Percentiles rank a stretch among this genome's conserved stretches.
These are phyloP conservation scores for Holcopasites calliopsidis DNA, from an alignment of 1,140 invertebrate species.

Conservation along the genomic window DNA sequence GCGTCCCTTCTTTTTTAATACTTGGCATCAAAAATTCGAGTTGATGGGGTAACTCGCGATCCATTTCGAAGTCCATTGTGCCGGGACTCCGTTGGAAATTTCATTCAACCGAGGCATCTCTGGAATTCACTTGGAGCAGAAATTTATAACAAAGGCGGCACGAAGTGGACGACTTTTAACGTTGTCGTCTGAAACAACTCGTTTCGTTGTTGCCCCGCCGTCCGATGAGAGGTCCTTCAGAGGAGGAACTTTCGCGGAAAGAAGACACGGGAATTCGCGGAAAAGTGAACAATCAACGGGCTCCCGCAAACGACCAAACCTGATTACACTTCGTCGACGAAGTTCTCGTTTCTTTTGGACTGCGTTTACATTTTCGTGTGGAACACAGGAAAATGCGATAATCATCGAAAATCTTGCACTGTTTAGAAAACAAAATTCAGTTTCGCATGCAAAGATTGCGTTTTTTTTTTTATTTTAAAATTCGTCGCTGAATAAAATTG, in stretches of 20 bases:
- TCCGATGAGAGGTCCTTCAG: neutral
- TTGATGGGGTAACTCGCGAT: neutral
- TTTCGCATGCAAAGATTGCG: too few species aligned
- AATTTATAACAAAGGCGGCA: constrained; percentile 20
- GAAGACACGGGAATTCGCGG: neutral
- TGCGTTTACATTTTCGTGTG: constrained; percentile 1
- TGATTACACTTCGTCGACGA: constrained; percentile 13
- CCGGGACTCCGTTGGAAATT: neutral
- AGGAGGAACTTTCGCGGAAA: neutral
- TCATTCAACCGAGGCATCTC: neutral
- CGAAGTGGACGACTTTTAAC: constrained; percentile 18
- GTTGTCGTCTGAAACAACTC: neutral
- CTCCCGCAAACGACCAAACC: constrained; percentile 10
- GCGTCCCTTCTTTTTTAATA: neutral
- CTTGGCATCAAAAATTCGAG: constrained; percentile 20
- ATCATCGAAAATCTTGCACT: neutral
- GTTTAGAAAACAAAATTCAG: neutral
- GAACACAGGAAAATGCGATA: neutral
- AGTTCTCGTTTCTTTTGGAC: constrained; percentile 13
- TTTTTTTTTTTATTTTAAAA: neutral
- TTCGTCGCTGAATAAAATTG: neutral
- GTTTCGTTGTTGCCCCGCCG: neutral
- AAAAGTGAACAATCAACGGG: constrained; percentile 24
- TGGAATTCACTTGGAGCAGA: neutral
- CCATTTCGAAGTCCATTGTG: constrained; percentile 6